phyloP scores from a whole-genome alignment of 2,113 vertebrate genomes.

The Crocuta crocuta region DNA sequence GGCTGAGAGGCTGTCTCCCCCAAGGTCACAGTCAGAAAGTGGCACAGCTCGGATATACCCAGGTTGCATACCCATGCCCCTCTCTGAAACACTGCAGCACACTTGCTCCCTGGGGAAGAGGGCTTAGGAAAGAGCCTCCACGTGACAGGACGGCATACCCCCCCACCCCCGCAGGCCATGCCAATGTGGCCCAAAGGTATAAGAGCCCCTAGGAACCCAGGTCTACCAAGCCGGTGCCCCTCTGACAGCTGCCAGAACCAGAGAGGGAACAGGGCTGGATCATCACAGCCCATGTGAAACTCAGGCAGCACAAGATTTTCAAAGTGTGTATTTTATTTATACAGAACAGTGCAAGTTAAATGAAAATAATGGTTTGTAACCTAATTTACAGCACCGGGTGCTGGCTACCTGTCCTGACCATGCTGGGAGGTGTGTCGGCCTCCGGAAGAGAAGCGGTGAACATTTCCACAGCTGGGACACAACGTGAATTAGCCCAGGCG shows the following conservation, averaged over 20 bases:
- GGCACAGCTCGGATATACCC: background rate
- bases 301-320: background rate
- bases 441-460: background rate
- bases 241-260: background rate
- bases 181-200: fast-evolving
- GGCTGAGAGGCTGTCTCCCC: background rate
- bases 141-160: fast-evolving
- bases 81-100: background rate
- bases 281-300: background rate
- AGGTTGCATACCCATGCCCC: background rate
- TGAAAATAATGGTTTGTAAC: background rate
- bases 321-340: slow-evolving; percentile 59
- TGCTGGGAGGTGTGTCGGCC: background rate
- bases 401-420: background rate
- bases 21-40: background rate
- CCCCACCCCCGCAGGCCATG: background rate
- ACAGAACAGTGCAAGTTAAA: background rate
- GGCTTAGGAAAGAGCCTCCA: background rate
- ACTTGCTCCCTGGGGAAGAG: background rate
- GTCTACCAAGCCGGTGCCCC: background rate
- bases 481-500: background rate
- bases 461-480: background rate
- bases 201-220: background rate
- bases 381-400: background rate
- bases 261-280: background rate